Conservation (phyloP, 2,888 invertebrate genomes). For the Chironomus tentans region DNA sequence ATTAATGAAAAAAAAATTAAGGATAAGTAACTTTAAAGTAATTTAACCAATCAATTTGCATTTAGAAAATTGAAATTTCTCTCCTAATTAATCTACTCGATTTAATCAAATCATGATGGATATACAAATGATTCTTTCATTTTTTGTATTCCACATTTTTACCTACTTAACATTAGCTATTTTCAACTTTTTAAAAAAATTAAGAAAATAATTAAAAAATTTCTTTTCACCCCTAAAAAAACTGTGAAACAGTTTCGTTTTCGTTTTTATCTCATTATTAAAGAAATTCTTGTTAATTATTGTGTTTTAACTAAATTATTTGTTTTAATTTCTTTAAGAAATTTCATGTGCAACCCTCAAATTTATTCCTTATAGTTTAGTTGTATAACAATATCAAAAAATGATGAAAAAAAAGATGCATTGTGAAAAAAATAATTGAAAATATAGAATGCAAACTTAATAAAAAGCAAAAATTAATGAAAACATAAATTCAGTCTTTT, state of each 20-base stretch:
- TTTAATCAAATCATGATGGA: too few relatives aligned
- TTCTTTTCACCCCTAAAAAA: neutral
- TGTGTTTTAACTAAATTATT: neutral
- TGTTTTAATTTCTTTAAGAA: neutral
- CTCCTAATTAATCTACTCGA: neutral
- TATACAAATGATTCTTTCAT: too few relatives aligned
- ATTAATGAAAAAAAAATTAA: neutral
- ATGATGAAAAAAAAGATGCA: neutral
- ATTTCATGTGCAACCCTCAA: neutral
- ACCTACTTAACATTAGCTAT: too few relatives aligned
- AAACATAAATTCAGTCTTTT: too few relatives aligned
- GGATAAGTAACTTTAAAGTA: neutral
- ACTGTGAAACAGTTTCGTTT: neutral
- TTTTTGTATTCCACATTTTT: too few relatives aligned
- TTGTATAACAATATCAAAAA: neutral
- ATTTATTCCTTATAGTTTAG: neutral
- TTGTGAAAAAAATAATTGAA: neutral
- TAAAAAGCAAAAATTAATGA: too few relatives aligned
- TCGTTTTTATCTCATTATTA: neutral
- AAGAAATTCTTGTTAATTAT: neutral
- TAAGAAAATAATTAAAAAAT: too few relatives aligned
- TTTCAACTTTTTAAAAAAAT: too few relatives aligned
- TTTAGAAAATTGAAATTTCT: constrained; percentile 8
- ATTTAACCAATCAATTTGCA: constrained; percentile 18
- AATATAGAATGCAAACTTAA: neutral